phyloP scores from a whole-genome alignment of 1,140 invertebrate genomes.

The Pectinophora gossypiella region DNA sequence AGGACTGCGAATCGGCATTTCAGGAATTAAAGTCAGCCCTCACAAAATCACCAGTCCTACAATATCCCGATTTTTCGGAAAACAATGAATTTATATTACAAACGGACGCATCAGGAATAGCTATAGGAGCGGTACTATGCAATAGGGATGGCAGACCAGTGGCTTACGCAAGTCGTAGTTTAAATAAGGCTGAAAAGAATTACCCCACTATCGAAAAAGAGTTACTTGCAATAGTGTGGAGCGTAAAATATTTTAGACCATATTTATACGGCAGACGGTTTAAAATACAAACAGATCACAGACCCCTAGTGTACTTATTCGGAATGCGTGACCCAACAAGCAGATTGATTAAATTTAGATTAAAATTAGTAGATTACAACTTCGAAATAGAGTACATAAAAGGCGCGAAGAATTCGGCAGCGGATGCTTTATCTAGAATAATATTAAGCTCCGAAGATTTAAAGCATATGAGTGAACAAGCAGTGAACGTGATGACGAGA shows the following conservation, averaged over 20 bases:
- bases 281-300: constrained; percentile 59
- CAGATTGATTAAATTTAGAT: constrained; percentile 15
- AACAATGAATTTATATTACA: neutral
- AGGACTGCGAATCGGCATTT: constrained; percentile 17
- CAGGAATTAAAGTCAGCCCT: constrained; percentile 11
- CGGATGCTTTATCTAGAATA: constrained; percentile 12
- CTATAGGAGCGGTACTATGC: constrained; percentile 14
- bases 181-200: constrained; percentile 46
- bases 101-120: neutral
- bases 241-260: constrained; percentile 29
- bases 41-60: neutral
- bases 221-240: constrained; percentile 57
- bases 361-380: constrained; percentile 41
- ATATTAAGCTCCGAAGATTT: neutral
- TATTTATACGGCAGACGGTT: constrained; percentile 31
- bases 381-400: constrained; percentile 41
- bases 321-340: constrained; percentile 11
- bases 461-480: neutral
- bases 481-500: constrained; percentile 7
- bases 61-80: neutral
- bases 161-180: constrained; percentile 53
- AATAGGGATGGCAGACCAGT: constrained; percentile 18
- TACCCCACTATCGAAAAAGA: constrained; percentile 61
- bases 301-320: constrained; percentile 25
- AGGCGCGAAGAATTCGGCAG: constrained; percentile 19